Percentiles rank a stretch among this genome's conserved stretches.
These are phyloP conservation scores for Alectoris magna DNA, from an alignment of 2,797 vertebrate species.

Conservation along the genomic window DNA sequence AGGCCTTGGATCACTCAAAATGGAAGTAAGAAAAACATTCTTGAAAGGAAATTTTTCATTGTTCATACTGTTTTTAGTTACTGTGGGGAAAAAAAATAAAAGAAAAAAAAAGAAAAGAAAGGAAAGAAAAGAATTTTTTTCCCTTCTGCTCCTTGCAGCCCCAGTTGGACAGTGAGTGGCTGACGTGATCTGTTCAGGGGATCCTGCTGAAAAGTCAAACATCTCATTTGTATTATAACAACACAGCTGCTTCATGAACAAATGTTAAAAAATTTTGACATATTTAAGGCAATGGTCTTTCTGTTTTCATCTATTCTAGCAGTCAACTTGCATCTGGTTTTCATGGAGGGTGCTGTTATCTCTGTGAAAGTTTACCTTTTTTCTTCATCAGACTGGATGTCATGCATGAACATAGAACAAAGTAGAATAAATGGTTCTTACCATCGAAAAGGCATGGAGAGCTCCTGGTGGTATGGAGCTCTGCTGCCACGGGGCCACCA, in stretches of 20 bases:
- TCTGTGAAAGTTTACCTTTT: conserved; percentile 30
- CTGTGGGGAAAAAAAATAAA: not conserved
- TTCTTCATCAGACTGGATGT: not conserved
- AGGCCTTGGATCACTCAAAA: conserved; percentile 17
- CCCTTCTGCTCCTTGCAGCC: not conserved
- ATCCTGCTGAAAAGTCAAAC: not conserved
- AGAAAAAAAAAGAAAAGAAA: not conserved
- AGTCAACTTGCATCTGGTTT: conserved; percentile 2
- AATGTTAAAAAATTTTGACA: not conserved
- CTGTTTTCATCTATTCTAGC: not conserved
- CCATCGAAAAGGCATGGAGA: not conserved
- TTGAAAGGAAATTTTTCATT: conserved; percentile 20
- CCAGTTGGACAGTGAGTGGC: not conserved
- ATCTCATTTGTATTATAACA: not conserved
- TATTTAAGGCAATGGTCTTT: conserved; percentile 5
- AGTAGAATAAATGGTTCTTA: not conserved
- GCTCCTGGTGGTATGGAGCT: not conserved
- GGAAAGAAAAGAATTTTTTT: not conserved
- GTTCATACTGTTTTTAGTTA: not conserved
- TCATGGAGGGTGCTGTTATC: not conserved
- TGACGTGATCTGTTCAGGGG: not conserved
- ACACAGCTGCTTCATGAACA: conserved; percentile 15
- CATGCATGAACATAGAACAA: not conserved
- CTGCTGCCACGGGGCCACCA: not conserved
- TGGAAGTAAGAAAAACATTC: conserved; percentile 10